These are phyloP conservation scores for Chaenogobius annularis DNA, from an alignment of 2,113 vertebrate genomes.

Conservation along the genomic window DNA sequence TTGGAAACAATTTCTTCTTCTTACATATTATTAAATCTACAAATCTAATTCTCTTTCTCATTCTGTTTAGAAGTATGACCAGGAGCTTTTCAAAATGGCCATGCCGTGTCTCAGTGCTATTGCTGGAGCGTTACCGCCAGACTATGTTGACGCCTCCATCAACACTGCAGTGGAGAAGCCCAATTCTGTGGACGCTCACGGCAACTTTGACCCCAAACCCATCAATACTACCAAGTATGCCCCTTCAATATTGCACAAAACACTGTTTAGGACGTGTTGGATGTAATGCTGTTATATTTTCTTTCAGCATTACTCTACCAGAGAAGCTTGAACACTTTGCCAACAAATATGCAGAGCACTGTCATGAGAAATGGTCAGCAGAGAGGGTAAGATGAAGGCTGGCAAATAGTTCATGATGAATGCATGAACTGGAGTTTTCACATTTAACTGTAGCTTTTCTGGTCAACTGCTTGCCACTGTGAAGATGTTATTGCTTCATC, in stretches of 20 bases:
- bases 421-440: too few relatives aligned
- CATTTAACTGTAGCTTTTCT: too few relatives aligned
- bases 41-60: constrained; percentile 19
- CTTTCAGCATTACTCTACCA: constrained; percentile 87
- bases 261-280: constrained; percentile 13
- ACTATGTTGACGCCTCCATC: constrained; percentile 91
- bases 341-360: constrained; percentile 94
- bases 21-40: neutral
- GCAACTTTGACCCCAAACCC: constrained; percentile 97
- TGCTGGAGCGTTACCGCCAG: constrained; percentile 92
- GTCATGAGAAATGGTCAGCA: constrained; percentile 95
- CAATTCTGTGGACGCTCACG: constrained; percentile 88
- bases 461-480: too few relatives aligned
- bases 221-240: constrained; percentile 78
- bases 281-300: constrained; percentile 16
- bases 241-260: neutral
- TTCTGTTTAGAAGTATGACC: constrained; percentile 88
- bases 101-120: constrained; percentile 97
- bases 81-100: constrained; percentile 97
- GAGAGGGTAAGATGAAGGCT: constrained; percentile 86
- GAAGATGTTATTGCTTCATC: neutral
- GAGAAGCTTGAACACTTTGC: constrained; percentile 93
- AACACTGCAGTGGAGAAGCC: constrained; percentile 86
- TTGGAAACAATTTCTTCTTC: constrained; percentile 11
- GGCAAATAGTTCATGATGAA: neutral